These are phyloP conservation scores for Phragmatobia fuliginosa DNA, from an alignment of 2,888 invertebrate genomes.

Conservation along the genomic window DNA sequence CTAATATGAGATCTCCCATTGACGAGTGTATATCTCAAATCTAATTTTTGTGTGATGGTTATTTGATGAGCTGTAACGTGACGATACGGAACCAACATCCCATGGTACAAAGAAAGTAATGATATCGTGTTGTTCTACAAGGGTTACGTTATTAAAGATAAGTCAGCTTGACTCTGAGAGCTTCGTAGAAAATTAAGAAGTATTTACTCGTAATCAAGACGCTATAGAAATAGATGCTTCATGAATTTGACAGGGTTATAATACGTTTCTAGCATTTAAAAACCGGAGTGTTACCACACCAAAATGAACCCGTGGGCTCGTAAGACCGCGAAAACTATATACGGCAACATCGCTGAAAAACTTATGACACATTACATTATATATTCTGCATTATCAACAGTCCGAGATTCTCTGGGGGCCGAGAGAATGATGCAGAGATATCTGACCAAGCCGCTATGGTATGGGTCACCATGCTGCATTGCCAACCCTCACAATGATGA, in stretches of 20 bases:
- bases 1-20: constrained; percentile 17
- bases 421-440: too few species aligned
- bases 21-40: constrained; percentile 52
- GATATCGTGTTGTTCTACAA: constrained; percentile 40
- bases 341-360: too few species aligned
- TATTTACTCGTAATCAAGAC: background rate
- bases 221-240: background rate
- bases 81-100: constrained; percentile 22
- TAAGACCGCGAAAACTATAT: too few species aligned
- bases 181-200: constrained; percentile 8
- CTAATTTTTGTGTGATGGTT: constrained; percentile 61
- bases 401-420: too few species aligned
- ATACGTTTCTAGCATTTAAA: background rate
- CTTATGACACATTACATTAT: too few species aligned
- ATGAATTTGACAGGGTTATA: background rate
- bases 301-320: too few species aligned
- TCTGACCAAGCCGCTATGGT: too few species aligned
- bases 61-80: constrained; percentile 62
- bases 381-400: too few species aligned
- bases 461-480: too few species aligned
- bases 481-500: too few species aligned
- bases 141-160: constrained; percentile 52
- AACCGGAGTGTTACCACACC: background rate
- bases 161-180: constrained; percentile 24
- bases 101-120: constrained; percentile 23